phyloP scores from a whole-genome alignment of 2,113 vertebrate species.

The Apodemus sylvaticus region DNA sequence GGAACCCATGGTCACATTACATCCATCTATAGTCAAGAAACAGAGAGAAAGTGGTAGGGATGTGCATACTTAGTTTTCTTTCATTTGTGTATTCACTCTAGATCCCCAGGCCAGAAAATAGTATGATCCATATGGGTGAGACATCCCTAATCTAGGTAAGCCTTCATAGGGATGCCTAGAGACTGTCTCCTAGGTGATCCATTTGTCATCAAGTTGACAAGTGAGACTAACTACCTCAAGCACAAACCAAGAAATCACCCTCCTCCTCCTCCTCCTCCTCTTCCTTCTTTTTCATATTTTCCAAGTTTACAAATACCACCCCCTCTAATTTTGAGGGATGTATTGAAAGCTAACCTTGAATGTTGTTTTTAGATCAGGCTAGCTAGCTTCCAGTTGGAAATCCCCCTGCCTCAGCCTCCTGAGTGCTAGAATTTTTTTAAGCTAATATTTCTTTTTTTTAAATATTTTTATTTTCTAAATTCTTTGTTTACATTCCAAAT shows the following conservation, averaged over 20 bases:
- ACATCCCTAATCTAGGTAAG: not conserved
- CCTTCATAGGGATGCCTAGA: not conserved
- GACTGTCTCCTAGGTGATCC: not conserved
- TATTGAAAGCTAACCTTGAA: not conserved
- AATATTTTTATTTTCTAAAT: too few species aligned
- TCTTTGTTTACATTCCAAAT: too few species aligned
- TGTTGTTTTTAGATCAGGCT: not conserved
- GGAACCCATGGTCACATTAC: too few species aligned
- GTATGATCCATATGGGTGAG: not conserved
- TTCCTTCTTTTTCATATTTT: not conserved
- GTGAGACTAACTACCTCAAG: not conserved
- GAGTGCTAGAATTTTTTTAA: not conserved
- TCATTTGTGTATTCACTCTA: not conserved
- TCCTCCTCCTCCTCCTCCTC: not conserved
- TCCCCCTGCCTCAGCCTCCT: not conserved
- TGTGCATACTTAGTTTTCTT: not conserved
- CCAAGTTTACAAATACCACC: not conserved
- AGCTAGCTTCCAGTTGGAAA: not conserved
- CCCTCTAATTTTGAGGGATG: not conserved
- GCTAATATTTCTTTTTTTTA: too few species aligned
- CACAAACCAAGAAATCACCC: not conserved
- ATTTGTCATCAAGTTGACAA: not conserved
- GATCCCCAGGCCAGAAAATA: not conserved
- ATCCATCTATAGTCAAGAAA: not conserved
- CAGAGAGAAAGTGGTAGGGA: too few species aligned